Base-by-base conservation (phyloP, 2,113 vertebrate species). In the Periophthalmodon schlosseri region DNA sequence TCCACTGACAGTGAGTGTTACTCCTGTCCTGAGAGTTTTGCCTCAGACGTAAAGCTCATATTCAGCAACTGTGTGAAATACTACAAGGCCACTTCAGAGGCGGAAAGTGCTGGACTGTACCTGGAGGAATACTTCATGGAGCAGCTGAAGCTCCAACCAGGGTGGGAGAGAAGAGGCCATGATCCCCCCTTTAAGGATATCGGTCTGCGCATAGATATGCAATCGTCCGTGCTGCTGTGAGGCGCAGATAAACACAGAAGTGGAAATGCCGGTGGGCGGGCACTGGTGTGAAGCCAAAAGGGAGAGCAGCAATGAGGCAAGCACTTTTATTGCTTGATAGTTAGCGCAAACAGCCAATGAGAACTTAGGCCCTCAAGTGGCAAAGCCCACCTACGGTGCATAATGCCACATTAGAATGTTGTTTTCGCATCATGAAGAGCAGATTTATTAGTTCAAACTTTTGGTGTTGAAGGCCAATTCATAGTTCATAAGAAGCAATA, bases 61-160 rank as follows among this genome's bases (percentile, higher is more conserved):
- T 99, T 99, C 84, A 95, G 93, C 94, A 99, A 99, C 90, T 99
- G 97, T 84, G 96, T 96, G 5, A 97, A 97, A 76, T 99, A 98
- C 87, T 98, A 98, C 86, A 93, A 94, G 93, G 90, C 94, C 0
- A 97, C 97, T 70, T 97, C 96, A 0, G 97, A 99, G 81, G 95
- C 99, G 36, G 97, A 96, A 0, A 96, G 95, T 76, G 97, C 97
- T 0, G 98, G 98, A 5, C 90, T 95, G 64, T 96, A 96, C 90
- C 90, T 99, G 77, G 94, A 96, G 77, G 89, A 96, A 20, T 97
- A 95, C 86, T 98, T 99, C 87, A 96, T 98, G 83, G 94, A 95
- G 75, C 96, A 96, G 87, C 77, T 99, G 73, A 97, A 93, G 86
- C 90, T 77, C 95, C 96, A 0, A 95, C 77, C 90, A 96, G 0